phyloP scores from a whole-genome alignment of 2,113 vertebrate species.

The Pedionomus torquatus region DNA sequence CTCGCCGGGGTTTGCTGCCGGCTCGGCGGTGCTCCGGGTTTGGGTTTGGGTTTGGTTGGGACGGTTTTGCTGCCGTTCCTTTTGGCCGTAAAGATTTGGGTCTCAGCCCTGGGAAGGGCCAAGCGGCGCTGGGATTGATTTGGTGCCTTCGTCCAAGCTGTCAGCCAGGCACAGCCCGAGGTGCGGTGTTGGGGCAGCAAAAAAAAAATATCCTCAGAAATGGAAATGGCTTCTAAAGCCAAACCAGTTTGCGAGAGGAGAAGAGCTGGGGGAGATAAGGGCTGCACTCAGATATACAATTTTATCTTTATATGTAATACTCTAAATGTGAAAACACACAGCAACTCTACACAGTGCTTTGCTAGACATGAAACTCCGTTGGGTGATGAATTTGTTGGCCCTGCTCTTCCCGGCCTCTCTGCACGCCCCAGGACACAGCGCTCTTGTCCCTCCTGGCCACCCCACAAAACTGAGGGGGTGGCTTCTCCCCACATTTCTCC shows the following conservation, averaged over 20 bases:
- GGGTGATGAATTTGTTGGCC: background rate
- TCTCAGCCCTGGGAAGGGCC: background rate
- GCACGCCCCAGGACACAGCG: rapidly evolving
- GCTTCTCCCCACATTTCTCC: rapidly evolving
- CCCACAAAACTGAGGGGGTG: background rate
- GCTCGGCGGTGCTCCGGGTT: background rate
- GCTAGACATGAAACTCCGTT: rapidly evolving
- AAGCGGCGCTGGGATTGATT: background rate
- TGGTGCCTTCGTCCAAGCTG: rapidly evolving
- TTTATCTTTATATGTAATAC: rapidly evolving
- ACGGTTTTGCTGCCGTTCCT: background rate
- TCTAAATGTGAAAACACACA: background rate
- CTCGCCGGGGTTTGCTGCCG: rapidly evolving
- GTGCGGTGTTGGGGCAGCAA: rapidly evolving
- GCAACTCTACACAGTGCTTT: background rate
- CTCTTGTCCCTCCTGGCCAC: rapidly evolving
- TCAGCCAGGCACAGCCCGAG: background rate
- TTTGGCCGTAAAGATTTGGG: background rate
- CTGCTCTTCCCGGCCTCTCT: too few relatives aligned
- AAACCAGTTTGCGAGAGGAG: background rate
- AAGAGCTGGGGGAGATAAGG: background rate
- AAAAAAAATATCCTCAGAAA: background rate
- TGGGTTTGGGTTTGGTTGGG: background rate
- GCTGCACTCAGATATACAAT: rapidly evolving
- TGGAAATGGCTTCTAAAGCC: background rate